phyloP scores from a whole-genome alignment of 2,888 invertebrate genomes.

The Stenolophus ochropezus region DNA sequence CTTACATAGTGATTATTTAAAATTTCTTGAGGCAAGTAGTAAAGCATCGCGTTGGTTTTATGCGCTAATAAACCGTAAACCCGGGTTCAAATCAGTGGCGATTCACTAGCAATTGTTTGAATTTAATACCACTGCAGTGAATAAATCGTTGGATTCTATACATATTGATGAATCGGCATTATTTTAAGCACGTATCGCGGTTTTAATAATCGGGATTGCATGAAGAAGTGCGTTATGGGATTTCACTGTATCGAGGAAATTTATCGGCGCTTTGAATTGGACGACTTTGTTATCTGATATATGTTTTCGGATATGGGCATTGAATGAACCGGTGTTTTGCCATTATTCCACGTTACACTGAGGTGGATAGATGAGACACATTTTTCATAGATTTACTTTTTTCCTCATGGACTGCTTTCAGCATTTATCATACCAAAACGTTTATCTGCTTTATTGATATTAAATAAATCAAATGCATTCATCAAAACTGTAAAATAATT shows the following conservation, averaged over 20 bases:
- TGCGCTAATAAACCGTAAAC: conserved; percentile 43
- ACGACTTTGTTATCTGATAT: conserved; percentile 37
- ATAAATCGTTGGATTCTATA: conserved; percentile 43
- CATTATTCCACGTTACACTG: conserved; percentile 10
- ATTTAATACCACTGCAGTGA: conserved; percentile 44
- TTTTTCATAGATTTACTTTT: conserved; percentile 33
- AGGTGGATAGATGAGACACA: conserved; percentile 12
- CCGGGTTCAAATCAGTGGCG: conserved; percentile 46
- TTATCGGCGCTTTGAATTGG: conserved; percentile 22
- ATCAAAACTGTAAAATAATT: not conserved
- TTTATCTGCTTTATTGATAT: not conserved
- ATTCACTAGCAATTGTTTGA: conserved; percentile 22
- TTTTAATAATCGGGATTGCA: conserved; percentile 37
- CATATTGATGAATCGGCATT: conserved; percentile 45
- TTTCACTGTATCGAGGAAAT: conserved; percentile 25
- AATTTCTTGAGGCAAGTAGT: conserved; percentile 14
- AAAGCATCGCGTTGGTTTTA: conserved; percentile 10
- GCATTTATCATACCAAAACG: not conserved
- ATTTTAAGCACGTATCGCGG: conserved; percentile 43
- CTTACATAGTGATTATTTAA: conserved; percentile 27
- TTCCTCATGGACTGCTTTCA: not conserved
- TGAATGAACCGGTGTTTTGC: conserved; percentile 26
- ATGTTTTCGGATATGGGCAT: conserved; percentile 20
- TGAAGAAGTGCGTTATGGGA: conserved; percentile 35
- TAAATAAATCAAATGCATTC: not conserved